Base-by-base conservation (phyloP, 2,797 vertebrate species). In the Numenius phaeopus region DNA sequence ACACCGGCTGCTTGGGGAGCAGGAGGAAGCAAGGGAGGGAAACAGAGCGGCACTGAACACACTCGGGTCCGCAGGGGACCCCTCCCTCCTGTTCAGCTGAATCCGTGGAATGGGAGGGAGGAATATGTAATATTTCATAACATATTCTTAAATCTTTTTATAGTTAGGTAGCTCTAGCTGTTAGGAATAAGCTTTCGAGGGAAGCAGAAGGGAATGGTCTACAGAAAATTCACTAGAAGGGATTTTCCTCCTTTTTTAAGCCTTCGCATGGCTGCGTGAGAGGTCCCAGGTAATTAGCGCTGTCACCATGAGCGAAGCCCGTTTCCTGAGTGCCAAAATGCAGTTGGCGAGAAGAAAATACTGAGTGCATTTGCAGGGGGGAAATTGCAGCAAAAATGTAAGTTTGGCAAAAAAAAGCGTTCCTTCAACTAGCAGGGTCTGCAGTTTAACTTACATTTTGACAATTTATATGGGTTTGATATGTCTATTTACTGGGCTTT, bases 401-500 rank as follows among this genome's bases (percentile, higher is more conserved):
- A 72, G n/a, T 88, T 22, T 37, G 67, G 47, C 6, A 34, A 78
- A 71, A 88, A 42, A 37, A 50, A 76, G n/a, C 4, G n/a, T 15
- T 77, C 76, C 65, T 80, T 54, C 34, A 83, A 24, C 22, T 40
- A 88, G 47, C 67, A 89, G 75, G 64, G 55, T 91, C 82, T 80
- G 78, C 71, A 71, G 67, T 67, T 90, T 26, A 90, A 90, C 81
- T 97, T 86, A 52, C 61, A 82, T 87, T 89, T 67, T 83, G 80
- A 85, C 55, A 86, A 83, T 77, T 77, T 91, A 65, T 46, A 91
- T 84, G 91, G 86, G 62, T 82, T 91, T 93, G 90, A 84, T 65
- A 70, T 27, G 47, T 75, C 93, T 94, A 72, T 95, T 96, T 95
- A 91, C 70, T 47, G 58, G 84, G 81, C 87, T 97, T 95, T 97